These are phyloP conservation scores for Cynodonichthys magdalenae DNA, from an alignment of 2,797 vertebrate genomes.

Conservation along the genomic window DNA sequence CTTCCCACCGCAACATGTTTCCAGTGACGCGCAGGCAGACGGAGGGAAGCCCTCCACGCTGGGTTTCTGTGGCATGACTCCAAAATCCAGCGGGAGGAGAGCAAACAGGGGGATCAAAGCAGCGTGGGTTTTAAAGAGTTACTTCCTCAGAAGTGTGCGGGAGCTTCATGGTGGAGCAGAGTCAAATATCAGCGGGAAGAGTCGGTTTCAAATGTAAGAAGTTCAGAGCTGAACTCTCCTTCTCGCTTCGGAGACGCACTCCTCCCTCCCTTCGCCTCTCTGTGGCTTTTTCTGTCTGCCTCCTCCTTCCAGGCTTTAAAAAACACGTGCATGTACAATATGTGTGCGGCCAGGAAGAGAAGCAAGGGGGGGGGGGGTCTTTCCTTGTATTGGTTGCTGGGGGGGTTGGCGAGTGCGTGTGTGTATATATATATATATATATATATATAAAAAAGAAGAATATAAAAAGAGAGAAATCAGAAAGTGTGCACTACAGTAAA, in stretches of 20 bases:
- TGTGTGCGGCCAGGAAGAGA: constrained; percentile 29
- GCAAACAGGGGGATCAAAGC: constrained; percentile 21
- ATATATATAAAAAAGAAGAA: neutral
- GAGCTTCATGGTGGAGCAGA: constrained; percentile 28
- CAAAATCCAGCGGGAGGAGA: constrained; percentile 14
- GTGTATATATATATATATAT: neutral
- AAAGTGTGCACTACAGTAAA: neutral
- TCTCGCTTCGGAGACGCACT: constrained; percentile 47
- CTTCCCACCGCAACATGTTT: constrained; percentile 50
- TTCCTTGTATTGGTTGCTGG: constrained; percentile 22
- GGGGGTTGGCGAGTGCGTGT: neutral
- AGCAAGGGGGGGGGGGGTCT: constrained; percentile 10
- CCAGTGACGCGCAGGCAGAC: constrained; percentile 53
- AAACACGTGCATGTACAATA: constrained; percentile 48
- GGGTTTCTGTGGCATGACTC: constrained; percentile 57
- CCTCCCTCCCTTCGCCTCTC: constrained; percentile 32
- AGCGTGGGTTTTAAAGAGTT: constrained; percentile 25
- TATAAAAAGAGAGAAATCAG: too few relatives aligned
- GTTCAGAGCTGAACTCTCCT: constrained; percentile 39
- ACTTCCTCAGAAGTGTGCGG: constrained; percentile 33
- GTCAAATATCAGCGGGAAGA: constrained; percentile 16
- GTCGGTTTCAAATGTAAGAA: constrained; percentile 46
- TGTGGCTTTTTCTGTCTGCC: constrained; percentile 27
- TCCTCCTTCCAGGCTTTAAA: constrained; percentile 60
- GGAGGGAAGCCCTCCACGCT: constrained; percentile 52